Percentiles rank a stretch among this genome's conserved stretches.
phyloP scores from a whole-genome alignment of 30 jellyfish, hydroid and myxozoan genomes.

The Aurelia sp. region DNA sequence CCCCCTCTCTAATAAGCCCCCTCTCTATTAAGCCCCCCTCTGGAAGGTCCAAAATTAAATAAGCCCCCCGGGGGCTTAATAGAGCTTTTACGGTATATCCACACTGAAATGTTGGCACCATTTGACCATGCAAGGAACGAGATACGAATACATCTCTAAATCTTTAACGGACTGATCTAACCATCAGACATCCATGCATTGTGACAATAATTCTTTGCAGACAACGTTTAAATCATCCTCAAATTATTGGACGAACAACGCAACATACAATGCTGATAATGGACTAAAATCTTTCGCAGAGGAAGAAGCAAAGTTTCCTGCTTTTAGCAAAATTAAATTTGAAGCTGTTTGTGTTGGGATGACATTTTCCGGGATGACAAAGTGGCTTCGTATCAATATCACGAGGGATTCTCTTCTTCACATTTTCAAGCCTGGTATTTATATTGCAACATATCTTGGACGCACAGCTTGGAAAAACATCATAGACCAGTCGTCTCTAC shows the following conservation, averaged over 20 bases:
- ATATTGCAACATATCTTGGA: constrained; percentile 27
- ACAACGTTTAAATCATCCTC: not conserved
- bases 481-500: constrained; percentile 14
- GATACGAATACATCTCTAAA: no score
- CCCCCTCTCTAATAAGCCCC: no score
- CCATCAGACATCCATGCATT: no score
- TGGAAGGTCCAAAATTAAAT: no score
- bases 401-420: not conserved
- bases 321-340: not conserved
- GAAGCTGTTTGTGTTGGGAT: constrained; percentile 30
- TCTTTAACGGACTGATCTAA: no score
- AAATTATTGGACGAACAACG: constrained; percentile 2
- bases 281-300: not conserved
- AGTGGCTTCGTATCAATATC: not conserved
- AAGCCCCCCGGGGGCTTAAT: no score
- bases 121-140: no score
- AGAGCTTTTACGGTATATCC: no score
- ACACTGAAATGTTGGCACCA: no score
- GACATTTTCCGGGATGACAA: not conserved
- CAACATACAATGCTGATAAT: constrained; percentile 2
- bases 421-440: constrained; percentile 10
- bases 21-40: no score
- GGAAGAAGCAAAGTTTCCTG: constrained; percentile 52
- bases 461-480: constrained; percentile 29
- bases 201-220: not conserved